A percentile compares a stretch with the other conserved stretches of the same genome.
phyloP scores from a whole-genome alignment of 2,888 invertebrate genomes.

The Dolichomitus sp. region DNA sequence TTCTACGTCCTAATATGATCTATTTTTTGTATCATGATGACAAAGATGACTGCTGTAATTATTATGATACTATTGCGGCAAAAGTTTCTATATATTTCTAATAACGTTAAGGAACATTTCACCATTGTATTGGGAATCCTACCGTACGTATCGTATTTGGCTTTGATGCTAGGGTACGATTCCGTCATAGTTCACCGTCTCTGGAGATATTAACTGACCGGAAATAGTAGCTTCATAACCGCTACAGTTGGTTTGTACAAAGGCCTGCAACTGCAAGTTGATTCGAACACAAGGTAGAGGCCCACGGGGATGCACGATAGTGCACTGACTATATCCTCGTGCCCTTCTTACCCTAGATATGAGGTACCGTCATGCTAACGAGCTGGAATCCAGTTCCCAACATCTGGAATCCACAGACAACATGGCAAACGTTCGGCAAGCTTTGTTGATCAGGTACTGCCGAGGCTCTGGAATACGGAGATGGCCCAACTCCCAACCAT shows the following conservation, averaged over 20 bases:
- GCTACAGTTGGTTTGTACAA: not conserved
- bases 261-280: not conserved
- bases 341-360: constrained; percentile 60
- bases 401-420: constrained; percentile 39
- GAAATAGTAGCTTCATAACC: constrained; percentile 10
- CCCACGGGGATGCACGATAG: constrained; percentile 76
- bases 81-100: not conserved
- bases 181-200: not conserved
- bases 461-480: constrained; percentile 18
- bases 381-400: constrained; percentile 11
- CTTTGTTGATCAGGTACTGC: constrained; percentile 36
- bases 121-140: not conserved
- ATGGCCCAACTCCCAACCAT: constrained; percentile 40
- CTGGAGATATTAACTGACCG: not conserved
- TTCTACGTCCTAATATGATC: too few relatives aligned
- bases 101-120: not conserved
- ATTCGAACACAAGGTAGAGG: constrained; percentile 16
- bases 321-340: constrained; percentile 40
- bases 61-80: not conserved
- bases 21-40: too few relatives aligned
- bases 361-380: constrained; percentile 71
- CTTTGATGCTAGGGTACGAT: not conserved
- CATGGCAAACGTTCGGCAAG: constrained; percentile 32
- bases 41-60: too few relatives aligned
- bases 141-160: not conserved